A percentile compares a stretch with the other conserved stretches of the same genome.
phyloP scores from a whole-genome alignment of 2,797 vertebrate genomes.

The Lophius americanus region DNA sequence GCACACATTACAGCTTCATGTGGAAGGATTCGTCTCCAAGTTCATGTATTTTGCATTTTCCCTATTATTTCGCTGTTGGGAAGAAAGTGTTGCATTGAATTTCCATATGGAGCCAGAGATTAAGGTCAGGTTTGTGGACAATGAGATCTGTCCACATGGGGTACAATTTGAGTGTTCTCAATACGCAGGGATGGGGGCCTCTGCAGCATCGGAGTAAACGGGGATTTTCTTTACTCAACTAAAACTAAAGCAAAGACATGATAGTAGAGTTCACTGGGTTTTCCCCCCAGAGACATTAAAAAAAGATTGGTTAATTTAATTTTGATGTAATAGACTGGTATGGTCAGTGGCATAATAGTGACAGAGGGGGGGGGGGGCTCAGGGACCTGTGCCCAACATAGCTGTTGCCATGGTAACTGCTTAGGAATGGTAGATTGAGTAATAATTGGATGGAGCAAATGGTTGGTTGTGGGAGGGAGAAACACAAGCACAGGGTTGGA shows the following conservation, averaged over 20 bases:
- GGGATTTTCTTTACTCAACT: background rate
- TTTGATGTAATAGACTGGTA: constrained; percentile 23
- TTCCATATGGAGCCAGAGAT: constrained; percentile 4
- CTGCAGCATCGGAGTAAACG: background rate
- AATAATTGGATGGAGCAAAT: constrained; percentile 79
- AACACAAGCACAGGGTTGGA: constrained; percentile 65
- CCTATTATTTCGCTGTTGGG: constrained; percentile 19
- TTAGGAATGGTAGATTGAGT: constrained; percentile 71
- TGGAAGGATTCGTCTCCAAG: constrained; percentile 38
- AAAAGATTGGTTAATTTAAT: constrained; percentile 31
- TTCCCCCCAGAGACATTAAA: background rate
- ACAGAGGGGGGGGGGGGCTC: constrained; percentile 56
- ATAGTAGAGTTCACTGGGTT: background rate
- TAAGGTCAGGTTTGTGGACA: background rate
- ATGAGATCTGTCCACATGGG: constrained; percentile 5
- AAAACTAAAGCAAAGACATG: constrained; percentile 17
- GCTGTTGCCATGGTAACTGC: constrained; percentile 83
- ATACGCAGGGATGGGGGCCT: background rate
- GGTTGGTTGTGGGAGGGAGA: constrained; percentile 74
- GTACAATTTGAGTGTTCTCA: background rate
- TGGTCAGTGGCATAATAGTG: constrained; percentile 59
- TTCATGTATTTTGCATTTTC: constrained; percentile 37
- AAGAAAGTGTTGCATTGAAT: constrained; percentile 15
- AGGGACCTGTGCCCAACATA: constrained; percentile 70
- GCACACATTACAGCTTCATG: constrained; percentile 67